phyloP scores from a whole-genome alignment of 2,888 invertebrate species.

The Agonum fuliginosum region DNA sequence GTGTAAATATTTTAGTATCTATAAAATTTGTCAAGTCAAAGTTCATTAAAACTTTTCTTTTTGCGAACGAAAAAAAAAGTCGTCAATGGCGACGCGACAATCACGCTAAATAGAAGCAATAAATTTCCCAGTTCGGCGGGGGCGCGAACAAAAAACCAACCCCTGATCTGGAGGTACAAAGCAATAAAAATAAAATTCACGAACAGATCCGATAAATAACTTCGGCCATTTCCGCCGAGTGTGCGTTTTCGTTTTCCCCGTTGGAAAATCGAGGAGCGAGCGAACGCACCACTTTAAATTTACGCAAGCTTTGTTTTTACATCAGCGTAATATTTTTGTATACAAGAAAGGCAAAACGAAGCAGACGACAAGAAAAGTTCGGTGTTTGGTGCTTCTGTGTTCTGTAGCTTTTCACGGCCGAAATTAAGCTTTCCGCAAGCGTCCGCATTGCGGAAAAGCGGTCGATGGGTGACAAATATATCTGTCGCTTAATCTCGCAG shows the following conservation, averaged over 20 bases:
- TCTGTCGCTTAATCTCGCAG: conserved; percentile 34
- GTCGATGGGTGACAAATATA: conserved; percentile 51
- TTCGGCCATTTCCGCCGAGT: conserved; percentile 23
- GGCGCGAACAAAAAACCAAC: conserved; percentile 21
- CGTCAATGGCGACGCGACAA: neutral
- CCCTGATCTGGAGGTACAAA: conserved; percentile 24
- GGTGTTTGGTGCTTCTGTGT: neutral
- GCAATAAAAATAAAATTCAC: conserved; percentile 47
- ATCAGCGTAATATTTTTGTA: neutral
- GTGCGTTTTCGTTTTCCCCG: conserved; percentile 10
- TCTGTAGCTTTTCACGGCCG: neutral
- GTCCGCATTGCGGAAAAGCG: conserved; percentile 45
- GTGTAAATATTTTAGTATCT: too few species aligned
- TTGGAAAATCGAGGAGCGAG: neutral
- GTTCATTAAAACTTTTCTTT: too few species aligned
- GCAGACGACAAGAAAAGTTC: too few species aligned
- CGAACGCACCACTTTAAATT: neutral
- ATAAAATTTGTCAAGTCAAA: too few species aligned
- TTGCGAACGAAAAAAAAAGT: neutral
- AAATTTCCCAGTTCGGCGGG: neutral
- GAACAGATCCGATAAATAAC: conserved; percentile 48
- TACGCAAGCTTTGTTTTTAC: conserved; percentile 5
- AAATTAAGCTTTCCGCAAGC: conserved; percentile 43
- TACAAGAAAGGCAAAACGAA: neutral
- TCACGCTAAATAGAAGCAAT: conserved; percentile 4